A percentile compares a stretch with the other conserved stretches of the same genome.
These are phyloP conservation scores for Erebia ligea DNA, from an alignment of 2,888 invertebrate genomes.

Conservation along the genomic window DNA sequence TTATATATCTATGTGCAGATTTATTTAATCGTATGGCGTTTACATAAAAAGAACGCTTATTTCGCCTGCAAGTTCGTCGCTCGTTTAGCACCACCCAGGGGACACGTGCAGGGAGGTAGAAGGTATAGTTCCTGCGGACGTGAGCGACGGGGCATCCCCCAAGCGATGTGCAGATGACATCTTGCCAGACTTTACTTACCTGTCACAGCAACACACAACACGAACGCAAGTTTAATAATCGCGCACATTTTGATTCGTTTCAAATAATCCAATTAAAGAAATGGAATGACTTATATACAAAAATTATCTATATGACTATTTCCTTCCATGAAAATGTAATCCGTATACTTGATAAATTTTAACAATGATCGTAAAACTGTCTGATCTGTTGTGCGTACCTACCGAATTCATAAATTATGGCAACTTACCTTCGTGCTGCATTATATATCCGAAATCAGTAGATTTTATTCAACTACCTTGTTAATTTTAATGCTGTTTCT, in stretches of 20 bases:
- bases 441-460: neutral
- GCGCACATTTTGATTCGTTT: slow-evolving; percentile 55
- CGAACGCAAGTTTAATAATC: slow-evolving; percentile 52
- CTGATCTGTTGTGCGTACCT: slow-evolving; percentile 21
- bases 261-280: slow-evolving; percentile 19
- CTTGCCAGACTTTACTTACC: slow-evolving; percentile 50
- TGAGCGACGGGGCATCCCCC: too few relatives aligned
- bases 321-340: slow-evolving; percentile 43
- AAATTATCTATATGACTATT: slow-evolving; percentile 55
- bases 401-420: neutral
- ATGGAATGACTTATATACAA: slow-evolving; percentile 49
- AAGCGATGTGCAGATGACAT: too few relatives aligned
- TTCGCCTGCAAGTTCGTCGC: too few relatives aligned
- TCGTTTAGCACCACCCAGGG: too few relatives aligned
- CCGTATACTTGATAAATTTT: slow-evolving; percentile 37
- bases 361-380: slow-evolving; percentile 48
- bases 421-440: neutral
- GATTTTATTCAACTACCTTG: neutral
- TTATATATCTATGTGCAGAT: too few relatives aligned
- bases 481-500: too few relatives aligned
- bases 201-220: slow-evolving; percentile 62
- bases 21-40: too few relatives aligned
- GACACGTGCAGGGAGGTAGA: too few relatives aligned
- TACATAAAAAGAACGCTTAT: too few relatives aligned
- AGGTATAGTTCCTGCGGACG: too few relatives aligned